Base-by-base conservation (phyloP, 1,140 invertebrate species). In the Drosophila virilis region DNA sequence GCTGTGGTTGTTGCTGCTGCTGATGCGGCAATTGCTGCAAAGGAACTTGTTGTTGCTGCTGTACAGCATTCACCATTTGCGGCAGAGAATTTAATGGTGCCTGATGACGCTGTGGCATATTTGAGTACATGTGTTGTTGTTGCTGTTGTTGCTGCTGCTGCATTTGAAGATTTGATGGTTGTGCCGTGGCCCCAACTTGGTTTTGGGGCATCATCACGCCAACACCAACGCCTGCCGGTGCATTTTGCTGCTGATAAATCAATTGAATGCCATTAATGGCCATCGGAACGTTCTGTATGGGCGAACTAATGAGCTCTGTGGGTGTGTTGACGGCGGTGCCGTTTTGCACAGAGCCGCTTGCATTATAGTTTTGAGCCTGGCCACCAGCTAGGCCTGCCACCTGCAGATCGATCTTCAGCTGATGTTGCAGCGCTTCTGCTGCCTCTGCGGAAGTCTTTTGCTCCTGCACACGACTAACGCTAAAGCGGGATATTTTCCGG, bases 401-500 rank as follows among this genome's bases (percentile, higher is more conserved):
- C 15, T 81, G 78, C 40, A 91, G 60, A 69, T 91, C 90, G 43
- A 91, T 90, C 48, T 91, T 85, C 6, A 91, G 52, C 33, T 91
- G 88, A 52, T 74, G 60, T 10, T 76, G 80, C 6, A 70, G 12
- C 9, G 62, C 52, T n/a, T 85, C 78, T 3, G 32, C 37, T 15
- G 8, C 51, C 9, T 83, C 80, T 10, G 72, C 68, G 22, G 78
- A 58, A 37, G 68, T 54, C 50, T 88, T 91, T 45, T 86, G 90
- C 46, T 92, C 91, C 57, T 86, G 78, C 13, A 92, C 91, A 8
- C 91, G 77, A 74, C 91, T 92, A 5, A 92, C 91, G 42, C 91
- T 91, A n/a, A 92, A 92, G 3, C 91, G 78, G 0, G 91, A 92
- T 17, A 92, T 76, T 69, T 92, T 92, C 1, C 91, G 81, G 1